Evolutionary conservation across 2,888 invertebrate species (phyloP), one percentile per base, ranked within the genome.

Genomic region (Ganaspis brasiliensis): DNA sequence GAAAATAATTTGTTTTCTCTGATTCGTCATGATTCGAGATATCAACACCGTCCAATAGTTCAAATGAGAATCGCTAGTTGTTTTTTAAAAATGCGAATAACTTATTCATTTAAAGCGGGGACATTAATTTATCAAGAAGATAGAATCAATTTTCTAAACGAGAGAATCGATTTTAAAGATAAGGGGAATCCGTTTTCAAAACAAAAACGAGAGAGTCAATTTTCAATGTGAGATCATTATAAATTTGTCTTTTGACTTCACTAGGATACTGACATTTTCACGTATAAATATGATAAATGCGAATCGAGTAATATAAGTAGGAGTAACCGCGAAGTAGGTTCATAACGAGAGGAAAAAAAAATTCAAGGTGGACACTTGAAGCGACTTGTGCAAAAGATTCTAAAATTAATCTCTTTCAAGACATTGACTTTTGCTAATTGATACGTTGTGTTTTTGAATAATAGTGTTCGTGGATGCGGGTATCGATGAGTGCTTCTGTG

Each of bases 231-330:
- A 31, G 31, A 31, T n/a, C n/a, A n/a, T n/a, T n/a, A 55, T 4
- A 4, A 9, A n/a, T 16, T 59, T 31, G n/a, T 31, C 31, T 31
- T 59, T 59, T 59, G 21, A 45, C 67, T 67, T 45, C 26, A 49
- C 24, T 67, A 24, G 67, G 9, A 82, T 81, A 82, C 73, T 83
- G 81, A 75, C 81, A 79, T 83, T 75, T 79, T 77, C 73, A 79
- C 81, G 79, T 82, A 77, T 77, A 74, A 37, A 78, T 79, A 83
- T 81, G 75, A 78, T 81, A 73, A 75, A 76, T 76, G 80, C 79
- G 80, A 85, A 85, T 85, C 80, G 82, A 84, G 81, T 85, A 84
- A 84, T 76, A 77, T 84, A 85, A 84, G 82, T 84, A 86, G 87
- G 82, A 86, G 85, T 86, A 87, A 84, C 75, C 79, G 82, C 79